These are phyloP conservation scores for Archaeoteleia sp. DNA, from an alignment of 2,888 invertebrate genomes.

Conservation along the genomic window DNA sequence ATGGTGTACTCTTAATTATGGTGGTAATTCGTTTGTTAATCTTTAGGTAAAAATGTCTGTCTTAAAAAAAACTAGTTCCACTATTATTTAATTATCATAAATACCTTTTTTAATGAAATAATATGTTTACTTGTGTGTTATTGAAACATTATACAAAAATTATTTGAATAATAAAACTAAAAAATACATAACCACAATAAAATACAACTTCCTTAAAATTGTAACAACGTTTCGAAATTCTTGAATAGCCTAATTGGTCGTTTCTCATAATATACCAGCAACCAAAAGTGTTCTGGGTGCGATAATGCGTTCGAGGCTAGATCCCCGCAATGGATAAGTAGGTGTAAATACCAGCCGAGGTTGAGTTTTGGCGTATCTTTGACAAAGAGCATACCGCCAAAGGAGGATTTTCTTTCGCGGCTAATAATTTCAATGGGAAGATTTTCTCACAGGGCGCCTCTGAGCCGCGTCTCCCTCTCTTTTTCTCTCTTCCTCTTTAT, in stretches of 20 bases:
- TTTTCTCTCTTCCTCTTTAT: conserved; percentile 34
- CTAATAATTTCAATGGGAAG: conserved; percentile 72
- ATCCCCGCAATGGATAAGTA: conserved; percentile 56
- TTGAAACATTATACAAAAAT: too few relatives aligned
- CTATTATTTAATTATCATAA: too few relatives aligned
- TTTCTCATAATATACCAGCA: conserved; percentile 14
- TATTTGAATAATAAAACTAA: background rate
- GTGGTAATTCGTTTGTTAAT: too few relatives aligned
- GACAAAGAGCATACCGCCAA: conserved; percentile 63
- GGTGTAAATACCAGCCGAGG: conserved; percentile 62
- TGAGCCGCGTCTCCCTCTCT: too few relatives aligned
- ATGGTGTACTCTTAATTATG: too few relatives aligned
- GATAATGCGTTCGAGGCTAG: conserved; percentile 68
- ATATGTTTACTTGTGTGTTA: too few relatives aligned
- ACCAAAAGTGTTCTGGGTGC: conserved; percentile 55
- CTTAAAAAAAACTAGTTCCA: too few relatives aligned
- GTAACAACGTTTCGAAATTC: conserved; percentile 10
- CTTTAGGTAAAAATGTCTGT: too few relatives aligned
- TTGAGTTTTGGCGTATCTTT: conserved; percentile 50
- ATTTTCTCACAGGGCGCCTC: conserved; percentile 69
- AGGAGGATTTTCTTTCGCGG: conserved; percentile 68
- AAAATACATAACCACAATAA: background rate
- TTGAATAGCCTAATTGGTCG: conserved; percentile 8
- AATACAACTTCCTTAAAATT: too few relatives aligned
- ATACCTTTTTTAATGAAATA: too few relatives aligned